These are phyloP conservation scores for Brachyistius frenatus DNA, from an alignment of 2,113 vertebrate genomes.

Conservation along the genomic window DNA sequence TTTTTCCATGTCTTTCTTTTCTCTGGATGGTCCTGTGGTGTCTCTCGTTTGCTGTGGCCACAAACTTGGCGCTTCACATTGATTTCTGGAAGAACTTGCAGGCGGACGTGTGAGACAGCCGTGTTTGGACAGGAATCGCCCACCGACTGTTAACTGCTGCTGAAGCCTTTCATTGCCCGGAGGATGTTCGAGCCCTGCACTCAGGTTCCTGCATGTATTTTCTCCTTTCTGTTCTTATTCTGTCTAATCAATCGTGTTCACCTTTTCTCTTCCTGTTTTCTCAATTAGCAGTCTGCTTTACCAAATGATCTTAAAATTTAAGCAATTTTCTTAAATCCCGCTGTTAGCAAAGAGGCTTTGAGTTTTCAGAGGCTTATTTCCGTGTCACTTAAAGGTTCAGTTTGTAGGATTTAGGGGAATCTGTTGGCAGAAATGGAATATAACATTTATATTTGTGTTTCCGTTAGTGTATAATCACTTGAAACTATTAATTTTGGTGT, in stretches of 20 bases:
- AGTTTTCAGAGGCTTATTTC: no score
- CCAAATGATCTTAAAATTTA: not conserved
- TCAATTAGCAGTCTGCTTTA: not conserved
- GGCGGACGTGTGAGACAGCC: conserved; percentile 22
- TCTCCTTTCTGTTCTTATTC: conserved; percentile 34
- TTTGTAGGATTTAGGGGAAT: no score
- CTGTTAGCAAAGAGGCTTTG: not conserved
- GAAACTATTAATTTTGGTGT: no score
- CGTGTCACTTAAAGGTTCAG: no score
- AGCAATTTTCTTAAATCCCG: conserved; percentile 4
- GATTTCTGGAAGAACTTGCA: conserved; percentile 35
- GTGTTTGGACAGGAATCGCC: conserved; percentile 56
- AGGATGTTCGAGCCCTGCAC: conserved; percentile 42
- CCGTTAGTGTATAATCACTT: no score
- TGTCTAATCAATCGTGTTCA: conserved; percentile 36
- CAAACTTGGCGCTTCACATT: conserved; percentile 18
- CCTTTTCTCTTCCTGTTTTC: conserved; percentile 29
- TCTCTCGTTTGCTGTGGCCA: conserved; percentile 15
- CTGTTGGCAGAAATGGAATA: no score
- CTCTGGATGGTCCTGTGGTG: not conserved
- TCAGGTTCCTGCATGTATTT: conserved; percentile 29
- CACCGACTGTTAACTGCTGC: conserved; percentile 61
- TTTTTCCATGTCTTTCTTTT: not conserved
- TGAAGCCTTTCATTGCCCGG: conserved; percentile 73
- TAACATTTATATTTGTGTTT: no score